Evolutionary conservation across 2,888 invertebrate genomes (phyloP), one percentile per base, ranked within the genome.

Genomic region (Zaprionus lineosus): DNA sequence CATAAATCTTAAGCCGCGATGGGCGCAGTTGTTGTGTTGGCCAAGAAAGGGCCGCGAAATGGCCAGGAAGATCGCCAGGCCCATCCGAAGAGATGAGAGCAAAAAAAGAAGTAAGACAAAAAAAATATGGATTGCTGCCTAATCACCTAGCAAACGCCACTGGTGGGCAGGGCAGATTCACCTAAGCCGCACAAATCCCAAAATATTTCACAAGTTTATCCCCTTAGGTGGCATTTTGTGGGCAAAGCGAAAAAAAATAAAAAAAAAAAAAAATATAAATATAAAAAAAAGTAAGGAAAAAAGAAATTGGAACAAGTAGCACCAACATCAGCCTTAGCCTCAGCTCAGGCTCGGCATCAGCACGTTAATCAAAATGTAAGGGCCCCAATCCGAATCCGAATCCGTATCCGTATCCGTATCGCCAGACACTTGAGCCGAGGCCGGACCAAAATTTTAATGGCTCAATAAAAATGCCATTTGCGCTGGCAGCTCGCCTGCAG

Each of bases 381-480:
- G 62, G 62, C 59, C 56, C 15, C 19, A 14, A 37, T 18, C 36
- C 19, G 6, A 11, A 65, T 29, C 31, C 63, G 43, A 39, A 71
- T 44, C 71, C 64, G 34, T 47, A 53, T 47, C 28, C 16, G 28
- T 8, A 55, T 41, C 41, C 41, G 51, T 29, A 56, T 40, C 26
- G 34, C 48, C 75, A 77, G 77, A 55, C 68, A 65, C 76, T 81
- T 63, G 78, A 63, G 62, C 56, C 37, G 60, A 68, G 82, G 84
- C 74, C 82, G 56, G 65, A 40, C 44, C 67, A 83, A 79, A 74
- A 77, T 84, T 88, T 89, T 89, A 88, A 89, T 89, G 86, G 87
- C 83, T 88, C 88, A 89, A 89, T 89, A 89, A 89, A 89, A 89
- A 87, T 77, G 84, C 85, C 88, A 89, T 89, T 89, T 88, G 86